phyloP scores from a whole-genome alignment of 2,888 invertebrate genomes.

The Zele albiditarsus region DNA sequence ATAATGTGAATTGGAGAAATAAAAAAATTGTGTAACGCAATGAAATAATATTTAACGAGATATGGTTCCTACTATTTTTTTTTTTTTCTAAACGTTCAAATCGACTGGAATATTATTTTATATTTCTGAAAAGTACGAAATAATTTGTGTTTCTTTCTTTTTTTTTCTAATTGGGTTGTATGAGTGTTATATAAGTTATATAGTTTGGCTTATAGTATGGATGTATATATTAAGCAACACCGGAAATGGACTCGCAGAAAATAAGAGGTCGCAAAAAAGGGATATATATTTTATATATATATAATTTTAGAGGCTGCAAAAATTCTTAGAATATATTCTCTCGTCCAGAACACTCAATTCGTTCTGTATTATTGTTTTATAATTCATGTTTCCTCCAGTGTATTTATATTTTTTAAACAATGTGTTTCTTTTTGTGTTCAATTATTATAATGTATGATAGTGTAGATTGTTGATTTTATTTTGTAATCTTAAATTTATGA shows the following conservation, averaged over 20 bases:
- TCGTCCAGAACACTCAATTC: background rate
- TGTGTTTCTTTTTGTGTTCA: too few species aligned
- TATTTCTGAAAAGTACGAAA: slow-evolving; percentile 8
- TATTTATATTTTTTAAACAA: too few species aligned
- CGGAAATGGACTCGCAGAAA: slow-evolving; percentile 34
- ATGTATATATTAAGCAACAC: slow-evolving; percentile 3
- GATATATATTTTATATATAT: background rate
- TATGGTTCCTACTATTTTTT: background rate
- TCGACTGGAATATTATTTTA: slow-evolving; percentile 20
- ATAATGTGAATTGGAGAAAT: slow-evolving; percentile 24
- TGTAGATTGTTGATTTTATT: too few species aligned
- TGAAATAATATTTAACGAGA: slow-evolving; percentile 50
- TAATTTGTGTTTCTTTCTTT: background rate
- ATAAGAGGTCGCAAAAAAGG: slow-evolving; percentile 29
- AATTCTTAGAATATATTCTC: slow-evolving; percentile 14
- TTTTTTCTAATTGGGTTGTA: background rate
- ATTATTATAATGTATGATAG: too few species aligned
- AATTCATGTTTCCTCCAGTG: background rate
- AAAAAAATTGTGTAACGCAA: slow-evolving; percentile 41
- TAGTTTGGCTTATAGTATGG: background rate
- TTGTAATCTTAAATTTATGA: too few species aligned
- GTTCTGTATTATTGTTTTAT: background rate
- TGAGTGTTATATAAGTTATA: background rate
- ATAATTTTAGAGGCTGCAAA: slow-evolving; percentile 29
- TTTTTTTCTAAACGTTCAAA: slow-evolving; percentile 29